A percentile compares a stretch with the other conserved stretches of the same genome.
phyloP scores from a whole-genome alignment of 1,140 invertebrate genomes.

The Ooceraea biroi region DNA sequence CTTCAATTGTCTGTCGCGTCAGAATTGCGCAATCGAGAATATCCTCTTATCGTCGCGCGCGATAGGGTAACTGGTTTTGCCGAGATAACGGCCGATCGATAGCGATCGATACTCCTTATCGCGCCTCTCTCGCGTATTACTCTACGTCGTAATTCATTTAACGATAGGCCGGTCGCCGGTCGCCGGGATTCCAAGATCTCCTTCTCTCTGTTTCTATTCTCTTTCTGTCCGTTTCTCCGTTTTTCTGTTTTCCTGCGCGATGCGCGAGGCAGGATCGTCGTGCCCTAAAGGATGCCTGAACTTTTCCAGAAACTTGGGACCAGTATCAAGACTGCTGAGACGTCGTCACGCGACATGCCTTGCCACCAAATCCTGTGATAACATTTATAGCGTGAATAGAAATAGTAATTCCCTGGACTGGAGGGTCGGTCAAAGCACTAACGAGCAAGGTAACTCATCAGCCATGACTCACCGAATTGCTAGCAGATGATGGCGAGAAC shows the following conservation, averaged over 20 bases:
- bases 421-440: conserved; percentile 76
- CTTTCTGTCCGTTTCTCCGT: too few relatives aligned
- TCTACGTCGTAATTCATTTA: neutral
- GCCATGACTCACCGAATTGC: too few relatives aligned
- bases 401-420: conserved; percentile 82
- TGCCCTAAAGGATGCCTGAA: neutral
- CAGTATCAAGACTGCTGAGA: conserved; percentile 85
- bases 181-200: neutral
- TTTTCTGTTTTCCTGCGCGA: too few relatives aligned
- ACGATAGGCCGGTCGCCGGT: neutral
- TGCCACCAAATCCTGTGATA: conserved; percentile 86
- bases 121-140: too few relatives aligned
- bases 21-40: neutral
- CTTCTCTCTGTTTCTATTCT: too few relatives aligned
- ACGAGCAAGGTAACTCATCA: conserved; percentile 78
- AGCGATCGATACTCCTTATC: conserved; percentile 19
- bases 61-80: neutral
- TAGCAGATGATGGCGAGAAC: too few relatives aligned
- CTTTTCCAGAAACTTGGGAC: conserved; percentile 83
- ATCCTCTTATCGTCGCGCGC: conserved; percentile 18
- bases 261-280: too few relatives aligned
- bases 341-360: conserved; percentile 83
- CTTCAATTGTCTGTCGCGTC: neutral
- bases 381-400: conserved; percentile 85
- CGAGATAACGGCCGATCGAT: conserved; percentile 36